phyloP scores from a whole-genome alignment of 2,797 vertebrate genomes.

The Babyrousa celebensis region DNA sequence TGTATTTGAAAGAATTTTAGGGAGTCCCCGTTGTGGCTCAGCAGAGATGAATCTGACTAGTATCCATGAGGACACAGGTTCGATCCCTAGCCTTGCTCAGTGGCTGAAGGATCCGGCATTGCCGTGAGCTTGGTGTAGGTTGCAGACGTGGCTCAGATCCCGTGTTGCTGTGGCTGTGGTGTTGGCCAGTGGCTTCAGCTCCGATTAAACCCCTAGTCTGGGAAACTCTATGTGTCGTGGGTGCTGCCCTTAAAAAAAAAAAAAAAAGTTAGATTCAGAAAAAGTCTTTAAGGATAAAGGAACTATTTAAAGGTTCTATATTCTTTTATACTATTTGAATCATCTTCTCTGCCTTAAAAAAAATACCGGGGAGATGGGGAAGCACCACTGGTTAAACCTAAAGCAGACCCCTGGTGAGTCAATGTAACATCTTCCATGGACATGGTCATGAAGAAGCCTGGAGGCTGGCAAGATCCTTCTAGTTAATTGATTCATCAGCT shows the following conservation, averaged over 20 bases:
- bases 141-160: too few relatives aligned
- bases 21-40: too few relatives aligned
- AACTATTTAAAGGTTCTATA: constrained; percentile 10
- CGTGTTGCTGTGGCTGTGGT: too few relatives aligned
- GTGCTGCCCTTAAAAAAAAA: too few relatives aligned
- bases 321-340: constrained; percentile 10
- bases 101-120: too few relatives aligned
- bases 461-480: constrained; percentile 11
- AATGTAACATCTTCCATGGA: neutral
- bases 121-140: too few relatives aligned
- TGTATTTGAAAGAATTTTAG: constrained; percentile 66
- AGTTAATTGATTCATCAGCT: neutral
- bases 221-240: too few relatives aligned
- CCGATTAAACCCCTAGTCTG: too few relatives aligned
- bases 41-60: too few relatives aligned
- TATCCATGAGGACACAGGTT: too few relatives aligned
- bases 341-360: neutral
- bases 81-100: too few relatives aligned
- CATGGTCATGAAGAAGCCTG: neutral
- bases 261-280: constrained; percentile 52
- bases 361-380: neutral
- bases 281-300: constrained; percentile 26
- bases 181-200: too few relatives aligned
- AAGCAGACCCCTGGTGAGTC: neutral
- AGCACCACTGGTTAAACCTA: neutral